phyloP scores from a whole-genome alignment of 2,113 vertebrate genomes.

The Ranitomeya variabilis region DNA sequence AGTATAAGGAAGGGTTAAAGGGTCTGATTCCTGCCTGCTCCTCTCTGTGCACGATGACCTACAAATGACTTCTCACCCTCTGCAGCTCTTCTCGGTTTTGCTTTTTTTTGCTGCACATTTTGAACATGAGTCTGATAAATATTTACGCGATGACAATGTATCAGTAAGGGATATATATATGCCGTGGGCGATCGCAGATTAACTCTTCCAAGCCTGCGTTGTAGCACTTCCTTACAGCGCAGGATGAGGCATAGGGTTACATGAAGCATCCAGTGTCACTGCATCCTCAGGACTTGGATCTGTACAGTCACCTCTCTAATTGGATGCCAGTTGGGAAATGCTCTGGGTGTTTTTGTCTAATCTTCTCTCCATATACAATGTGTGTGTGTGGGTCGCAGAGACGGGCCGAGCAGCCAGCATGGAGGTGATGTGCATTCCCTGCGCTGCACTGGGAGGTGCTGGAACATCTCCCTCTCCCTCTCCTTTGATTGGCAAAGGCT shows the following conservation, averaged over 20 bases:
- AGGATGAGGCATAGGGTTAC: too few relatives aligned
- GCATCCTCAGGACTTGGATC: not conserved
- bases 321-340: conserved; percentile 35
- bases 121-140: conserved; percentile 32
- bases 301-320: conserved; percentile 37
- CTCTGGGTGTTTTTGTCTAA: conserved; percentile 35
- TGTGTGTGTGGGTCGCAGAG: not conserved
- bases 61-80: conserved; percentile 76
- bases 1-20: not conserved
- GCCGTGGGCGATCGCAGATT: not conserved
- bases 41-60: conserved; percentile 69
- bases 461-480: conserved; percentile 67
- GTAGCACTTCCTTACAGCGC: too few relatives aligned
- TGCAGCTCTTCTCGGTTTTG: conserved; percentile 55
- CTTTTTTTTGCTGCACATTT: conserved; percentile 59
- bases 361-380: not conserved
- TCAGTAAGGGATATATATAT: not conserved
- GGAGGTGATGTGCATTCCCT: conserved; percentile 1
- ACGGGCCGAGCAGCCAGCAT: not conserved
- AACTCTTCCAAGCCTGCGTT: not conserved
- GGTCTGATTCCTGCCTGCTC: not conserved
- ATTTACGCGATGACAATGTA: not conserved
- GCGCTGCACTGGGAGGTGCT: conserved; percentile 76
- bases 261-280: too few relatives aligned
- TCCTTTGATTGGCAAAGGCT: conserved; percentile 87